Percentiles rank a stretch among this genome's conserved stretches.
Conservation (phyloP, 30 jellyfish, hydroid and myxozoan genomes). For the Cassiopea andromeda region DNA sequence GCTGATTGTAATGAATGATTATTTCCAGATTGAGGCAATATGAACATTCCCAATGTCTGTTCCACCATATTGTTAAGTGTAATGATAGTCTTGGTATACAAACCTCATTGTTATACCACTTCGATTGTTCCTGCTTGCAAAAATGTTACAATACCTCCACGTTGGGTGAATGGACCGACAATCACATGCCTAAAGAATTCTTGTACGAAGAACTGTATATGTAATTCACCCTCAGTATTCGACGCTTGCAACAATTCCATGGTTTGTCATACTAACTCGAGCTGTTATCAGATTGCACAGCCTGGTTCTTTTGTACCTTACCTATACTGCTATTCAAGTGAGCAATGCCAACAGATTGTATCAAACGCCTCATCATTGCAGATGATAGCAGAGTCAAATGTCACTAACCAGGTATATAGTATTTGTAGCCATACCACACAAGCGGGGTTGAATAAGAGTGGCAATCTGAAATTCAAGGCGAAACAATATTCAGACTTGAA, state of each 20-base stretch:
- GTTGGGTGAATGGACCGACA: neutral
- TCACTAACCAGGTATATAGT: neutral
- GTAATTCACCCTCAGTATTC: neutral
- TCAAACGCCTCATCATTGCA: neutral
- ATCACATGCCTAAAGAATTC: neutral
- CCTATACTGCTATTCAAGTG: neutral
- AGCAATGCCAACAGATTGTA: neutral
- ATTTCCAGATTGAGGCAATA: neutral
- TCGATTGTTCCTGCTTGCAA: neutral
- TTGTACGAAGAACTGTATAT: slow-evolving; percentile 12
- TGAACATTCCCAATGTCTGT: neutral
- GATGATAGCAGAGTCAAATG: neutral
- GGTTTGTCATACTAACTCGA: slow-evolving; percentile 10
- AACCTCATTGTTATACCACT: neutral
- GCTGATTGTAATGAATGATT: neutral
- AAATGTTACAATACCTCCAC: neutral
- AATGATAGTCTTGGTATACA: neutral
- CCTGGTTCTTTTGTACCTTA: neutral
- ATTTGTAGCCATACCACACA: neutral
- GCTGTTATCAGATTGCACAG: slow-evolving; percentile 8
- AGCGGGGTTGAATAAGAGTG: too few relatives aligned
- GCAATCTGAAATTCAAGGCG: too few relatives aligned
- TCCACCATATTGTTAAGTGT: neutral
- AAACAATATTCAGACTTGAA: too few relatives aligned
- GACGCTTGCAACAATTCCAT: slow-evolving; percentile 26